These are phyloP conservation scores for Willowsia nigromaculata DNA, from an alignment of 2,888 invertebrate species.

Conservation along the genomic window DNA sequence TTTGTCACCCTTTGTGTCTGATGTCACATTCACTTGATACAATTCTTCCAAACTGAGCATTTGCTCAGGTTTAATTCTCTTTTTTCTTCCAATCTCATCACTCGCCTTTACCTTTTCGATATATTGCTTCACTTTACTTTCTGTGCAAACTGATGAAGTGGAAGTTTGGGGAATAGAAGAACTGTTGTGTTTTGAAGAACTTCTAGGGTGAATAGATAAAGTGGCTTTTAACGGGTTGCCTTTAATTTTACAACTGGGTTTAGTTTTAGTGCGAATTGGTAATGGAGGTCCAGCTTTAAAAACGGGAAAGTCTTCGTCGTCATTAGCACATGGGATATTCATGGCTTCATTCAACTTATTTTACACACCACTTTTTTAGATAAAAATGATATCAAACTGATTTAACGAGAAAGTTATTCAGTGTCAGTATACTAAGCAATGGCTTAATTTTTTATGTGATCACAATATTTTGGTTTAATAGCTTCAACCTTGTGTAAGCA, in stretches of 20 bases:
- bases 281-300: slow-evolving; percentile 68
- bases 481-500: neutral
- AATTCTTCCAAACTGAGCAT: slow-evolving; percentile 75
- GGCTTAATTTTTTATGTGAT: too few species aligned
- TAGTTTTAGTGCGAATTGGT: slow-evolving; percentile 60
- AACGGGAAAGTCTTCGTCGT: slow-evolving; percentile 70
- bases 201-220: neutral
- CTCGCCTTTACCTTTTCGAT: slow-evolving; percentile 73
- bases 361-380: neutral
- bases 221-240: slow-evolving; percentile 45
- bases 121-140: slow-evolving; percentile 76
- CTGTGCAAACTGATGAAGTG: neutral
- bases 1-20: neutral
- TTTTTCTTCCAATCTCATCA: slow-evolving; percentile 67
- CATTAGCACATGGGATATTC: slow-evolving; percentile 51
- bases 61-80: slow-evolving; percentile 62
- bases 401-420: too few species aligned
- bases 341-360: neutral
- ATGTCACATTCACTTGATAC: slow-evolving; percentile 64
- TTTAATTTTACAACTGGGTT: neutral
- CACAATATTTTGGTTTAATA: neutral
- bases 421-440: too few species aligned
- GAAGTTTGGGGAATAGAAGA: neutral
- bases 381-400: too few species aligned
- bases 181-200: neutral